Evolutionary conservation across 2,113 vertebrate species (phyloP).

Genomic region (Bostrychus sinensis): DNA sequence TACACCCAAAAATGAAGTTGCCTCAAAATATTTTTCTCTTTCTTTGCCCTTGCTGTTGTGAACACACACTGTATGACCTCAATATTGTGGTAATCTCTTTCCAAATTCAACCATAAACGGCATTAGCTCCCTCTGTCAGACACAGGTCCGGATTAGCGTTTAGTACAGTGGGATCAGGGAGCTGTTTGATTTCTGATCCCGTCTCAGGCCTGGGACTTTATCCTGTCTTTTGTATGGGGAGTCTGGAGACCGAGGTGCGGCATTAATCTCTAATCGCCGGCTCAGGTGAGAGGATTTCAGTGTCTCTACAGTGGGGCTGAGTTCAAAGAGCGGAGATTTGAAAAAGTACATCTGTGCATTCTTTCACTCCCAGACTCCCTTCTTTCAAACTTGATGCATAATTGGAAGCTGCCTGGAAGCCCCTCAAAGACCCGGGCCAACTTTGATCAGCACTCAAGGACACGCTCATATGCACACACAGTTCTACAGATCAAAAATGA

Average conservation of each 20-base stretch:
- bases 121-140: slow-evolving; percentile 29
- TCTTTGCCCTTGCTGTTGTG: slow-evolving; percentile 2
- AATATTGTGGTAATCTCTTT: slow-evolving; percentile 22
- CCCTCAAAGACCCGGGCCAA: slow-evolving; percentile 59
- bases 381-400: slow-evolving; percentile 25
- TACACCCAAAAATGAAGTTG: neutral
- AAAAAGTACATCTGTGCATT: slow-evolving; percentile 68
- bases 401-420: slow-evolving; percentile 60
- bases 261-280: slow-evolving; percentile 64
- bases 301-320: slow-evolving; percentile 23
- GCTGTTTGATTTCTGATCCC: slow-evolving; percentile 51
- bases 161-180: slow-evolving; percentile 41
- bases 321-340: slow-evolving; percentile 58
- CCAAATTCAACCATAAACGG: slow-evolving; percentile 32
- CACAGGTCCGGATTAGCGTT: slow-evolving; percentile 40
- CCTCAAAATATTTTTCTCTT: neutral
- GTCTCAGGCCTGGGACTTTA: slow-evolving; percentile 38
- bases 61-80: slow-evolving; percentile 20
- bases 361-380: slow-evolving; percentile 37
- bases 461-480: slow-evolving; percentile 11
- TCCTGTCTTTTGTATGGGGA: slow-evolving; percentile 51
- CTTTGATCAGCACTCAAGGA: slow-evolving; percentile 68
- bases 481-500: slow-evolving; percentile 11
- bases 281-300: slow-evolving; percentile 65
- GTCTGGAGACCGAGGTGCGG: slow-evolving; percentile 57